A percentile compares a stretch with the other conserved stretches of the same genome.
Conservation (phyloP, 64 coral and sea anemone genomes). For the Exaiptasia diaphana region DNA sequence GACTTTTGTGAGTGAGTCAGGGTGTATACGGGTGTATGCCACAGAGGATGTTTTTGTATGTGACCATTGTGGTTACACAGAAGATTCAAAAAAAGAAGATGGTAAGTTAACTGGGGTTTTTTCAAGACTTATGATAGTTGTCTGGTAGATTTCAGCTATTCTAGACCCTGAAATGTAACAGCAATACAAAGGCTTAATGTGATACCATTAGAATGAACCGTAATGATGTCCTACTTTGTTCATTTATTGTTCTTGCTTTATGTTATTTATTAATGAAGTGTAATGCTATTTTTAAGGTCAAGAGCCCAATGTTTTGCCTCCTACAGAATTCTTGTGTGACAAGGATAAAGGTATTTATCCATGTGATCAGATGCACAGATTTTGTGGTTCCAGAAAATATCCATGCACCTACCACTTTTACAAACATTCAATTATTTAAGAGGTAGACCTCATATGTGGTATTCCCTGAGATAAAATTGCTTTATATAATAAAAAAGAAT, state of each 20-base stretch:
- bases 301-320: neutral
- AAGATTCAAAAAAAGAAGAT: neutral
- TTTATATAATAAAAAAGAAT: too few relatives aligned
- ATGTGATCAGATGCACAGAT: neutral
- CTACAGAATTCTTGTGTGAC: neutral
- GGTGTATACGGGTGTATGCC: neutral
- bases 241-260: neutral
- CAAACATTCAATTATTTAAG: too few relatives aligned
- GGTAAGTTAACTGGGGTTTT: neutral
- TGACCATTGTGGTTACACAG: neutral
- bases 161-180: too few relatives aligned
- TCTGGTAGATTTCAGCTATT: too few relatives aligned
- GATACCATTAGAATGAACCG: too few relatives aligned
- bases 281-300: conserved; percentile 2
- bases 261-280: neutral
- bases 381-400: too few relatives aligned
- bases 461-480: too few relatives aligned
- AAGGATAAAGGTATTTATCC: neutral
- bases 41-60: neutral
- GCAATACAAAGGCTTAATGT: too few relatives aligned
- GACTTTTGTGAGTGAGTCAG: neutral
- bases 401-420: too few relatives aligned
- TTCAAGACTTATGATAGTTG: neutral
- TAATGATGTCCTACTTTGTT: too few relatives aligned
- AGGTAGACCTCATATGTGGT: too few relatives aligned